Percentiles rank a stretch among this genome's conserved stretches.
Conservation (phyloP, 2,113 vertebrate genomes). For the Pseudonaja textilis region DNA sequence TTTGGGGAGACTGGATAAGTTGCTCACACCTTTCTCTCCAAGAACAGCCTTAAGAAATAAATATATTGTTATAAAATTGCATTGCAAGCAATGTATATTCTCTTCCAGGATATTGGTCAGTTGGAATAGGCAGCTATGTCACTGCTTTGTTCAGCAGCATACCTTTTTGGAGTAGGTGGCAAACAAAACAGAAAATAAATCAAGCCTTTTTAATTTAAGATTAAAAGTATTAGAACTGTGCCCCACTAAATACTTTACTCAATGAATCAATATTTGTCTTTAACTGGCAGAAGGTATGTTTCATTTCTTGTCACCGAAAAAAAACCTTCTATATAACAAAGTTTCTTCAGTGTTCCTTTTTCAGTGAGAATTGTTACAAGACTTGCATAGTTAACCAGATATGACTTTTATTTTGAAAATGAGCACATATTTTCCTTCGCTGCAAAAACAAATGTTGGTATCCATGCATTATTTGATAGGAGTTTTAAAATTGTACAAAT, state of each 20-base stretch:
- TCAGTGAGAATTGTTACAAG: constrained; percentile 4
- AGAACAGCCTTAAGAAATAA: not conserved
- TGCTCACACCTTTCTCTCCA: not conserved
- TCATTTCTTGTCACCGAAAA: not conserved
- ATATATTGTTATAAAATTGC: not conserved
- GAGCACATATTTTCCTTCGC: not conserved
- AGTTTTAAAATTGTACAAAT: not conserved
- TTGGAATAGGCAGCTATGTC: not conserved
- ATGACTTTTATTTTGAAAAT: not conserved
- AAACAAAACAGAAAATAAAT: not conserved
- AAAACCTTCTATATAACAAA: not conserved
- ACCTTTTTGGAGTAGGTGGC: not conserved
- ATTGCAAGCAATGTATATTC: not conserved
- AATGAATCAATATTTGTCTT: not conserved
- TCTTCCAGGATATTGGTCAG: not conserved
- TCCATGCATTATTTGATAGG: not conserved
- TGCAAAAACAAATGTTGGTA: not conserved
- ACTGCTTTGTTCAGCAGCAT: not conserved
- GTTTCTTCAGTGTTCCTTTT: not conserved
- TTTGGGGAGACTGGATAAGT: not conserved
- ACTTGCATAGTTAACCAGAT: not conserved
- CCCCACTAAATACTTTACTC: not conserved
- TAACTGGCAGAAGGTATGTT: not conserved
- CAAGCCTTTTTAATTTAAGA: not conserved
- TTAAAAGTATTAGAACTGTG: not conserved